These are phyloP conservation scores for Heteromyza rotundicornis DNA, from an alignment of 2,888 invertebrate genomes.

Conservation along the genomic window DNA sequence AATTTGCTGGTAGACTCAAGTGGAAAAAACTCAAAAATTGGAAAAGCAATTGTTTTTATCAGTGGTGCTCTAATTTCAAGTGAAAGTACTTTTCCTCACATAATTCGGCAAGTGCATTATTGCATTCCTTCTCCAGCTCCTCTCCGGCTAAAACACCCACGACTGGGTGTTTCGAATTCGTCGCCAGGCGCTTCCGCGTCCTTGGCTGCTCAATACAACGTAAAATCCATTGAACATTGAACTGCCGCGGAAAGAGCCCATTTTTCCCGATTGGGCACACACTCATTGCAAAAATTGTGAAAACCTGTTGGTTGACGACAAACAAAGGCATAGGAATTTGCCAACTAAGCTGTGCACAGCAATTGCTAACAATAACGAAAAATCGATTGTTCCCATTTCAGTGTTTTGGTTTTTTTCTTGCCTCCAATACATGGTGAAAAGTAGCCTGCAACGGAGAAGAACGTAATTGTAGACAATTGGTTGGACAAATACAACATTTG, in stretches of 20 bases:
- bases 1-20: too few relatives aligned
- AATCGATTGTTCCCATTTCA: conserved; percentile 56
- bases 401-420: neutral
- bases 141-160: too few relatives aligned
- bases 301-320: conserved; percentile 40
- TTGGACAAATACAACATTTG: neutral
- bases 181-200: conserved; percentile 20
- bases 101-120: too few relatives aligned
- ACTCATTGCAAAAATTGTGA: neutral
- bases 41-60: too few relatives aligned
- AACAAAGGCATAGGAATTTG: conserved; percentile 3
- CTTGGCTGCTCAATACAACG: conserved; percentile 13
- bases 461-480: neutral
- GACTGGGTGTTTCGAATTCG: too few relatives aligned
- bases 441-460: too few relatives aligned
- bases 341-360: conserved; percentile 19
- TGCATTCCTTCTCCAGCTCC: too few relatives aligned
- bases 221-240: neutral
- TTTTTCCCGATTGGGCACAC: neutral
- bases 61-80: too few relatives aligned
- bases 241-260: neutral
- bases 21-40: too few relatives aligned
- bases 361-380: conserved; percentile 38
- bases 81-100: too few relatives aligned
- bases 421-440: too few relatives aligned